These are phyloP conservation scores for Dendroctonus ponderosae DNA, from an alignment of 1,140 invertebrate species.

Conservation along the genomic window DNA sequence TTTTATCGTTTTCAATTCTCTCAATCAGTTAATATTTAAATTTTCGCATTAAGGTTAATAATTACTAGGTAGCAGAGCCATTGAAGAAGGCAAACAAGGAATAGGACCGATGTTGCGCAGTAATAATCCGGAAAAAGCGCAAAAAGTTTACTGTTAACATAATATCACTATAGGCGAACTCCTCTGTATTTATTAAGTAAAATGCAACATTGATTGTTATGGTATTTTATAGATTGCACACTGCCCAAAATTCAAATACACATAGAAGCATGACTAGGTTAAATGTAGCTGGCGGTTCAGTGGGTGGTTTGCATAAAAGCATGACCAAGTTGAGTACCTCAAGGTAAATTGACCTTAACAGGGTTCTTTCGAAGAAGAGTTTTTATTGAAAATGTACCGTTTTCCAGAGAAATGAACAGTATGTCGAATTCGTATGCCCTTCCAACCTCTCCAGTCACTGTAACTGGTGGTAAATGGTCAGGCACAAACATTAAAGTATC, in stretches of 20 bases:
- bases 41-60: too few species aligned
- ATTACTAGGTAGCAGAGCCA: too few species aligned
- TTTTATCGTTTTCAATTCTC: too few species aligned
- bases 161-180: too few species aligned
- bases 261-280: conserved; percentile 72
- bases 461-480: conserved; percentile 55
- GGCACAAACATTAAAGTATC: conserved; percentile 53
- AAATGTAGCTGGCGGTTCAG: conserved; percentile 69
- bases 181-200: too few species aligned
- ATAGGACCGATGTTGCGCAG: too few species aligned
- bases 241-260: conserved; percentile 63
- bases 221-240: conserved; percentile 55
- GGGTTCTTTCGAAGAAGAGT: background rate
- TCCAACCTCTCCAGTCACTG: conserved; percentile 45
- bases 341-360: conserved; percentile 56
- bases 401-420: conserved; percentile 26
- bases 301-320: conserved; percentile 75
- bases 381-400: background rate
- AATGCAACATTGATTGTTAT: too few species aligned
- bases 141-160: too few species aligned
- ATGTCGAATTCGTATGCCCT: conserved; percentile 10
- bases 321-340: conserved; percentile 77
- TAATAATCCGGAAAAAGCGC: too few species aligned
- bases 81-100: too few species aligned
- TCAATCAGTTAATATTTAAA: too few species aligned